Evolutionary conservation across 1,140 invertebrate genomes (phyloP).

Genomic region (Drosophila hydei): DNA sequence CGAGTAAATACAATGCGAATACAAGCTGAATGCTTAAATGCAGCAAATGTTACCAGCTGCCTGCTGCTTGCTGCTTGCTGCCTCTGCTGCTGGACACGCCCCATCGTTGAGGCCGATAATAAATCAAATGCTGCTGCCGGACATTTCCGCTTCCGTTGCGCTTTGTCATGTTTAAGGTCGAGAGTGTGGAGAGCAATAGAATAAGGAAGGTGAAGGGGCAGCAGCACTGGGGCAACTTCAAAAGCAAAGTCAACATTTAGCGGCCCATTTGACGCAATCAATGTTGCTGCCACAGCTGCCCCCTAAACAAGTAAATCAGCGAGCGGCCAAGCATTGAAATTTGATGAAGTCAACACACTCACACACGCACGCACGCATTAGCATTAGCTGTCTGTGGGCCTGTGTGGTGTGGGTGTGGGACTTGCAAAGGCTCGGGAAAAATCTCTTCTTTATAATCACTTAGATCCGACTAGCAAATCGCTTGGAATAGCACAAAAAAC

Average conservation of each 20-base stretch:
- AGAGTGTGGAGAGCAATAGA: not conserved
- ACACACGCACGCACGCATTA: slow-evolving; percentile 25
- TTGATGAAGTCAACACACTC: slow-evolving; percentile 47
- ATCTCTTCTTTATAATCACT: slow-evolving; percentile 77
- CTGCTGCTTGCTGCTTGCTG: not conserved
- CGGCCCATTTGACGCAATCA: slow-evolving; percentile 71
- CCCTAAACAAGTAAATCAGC: slow-evolving; percentile 39
- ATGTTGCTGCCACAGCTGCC: slow-evolving; percentile 46
- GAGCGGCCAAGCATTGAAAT: slow-evolving; percentile 52
- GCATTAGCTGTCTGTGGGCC: slow-evolving; percentile 22
- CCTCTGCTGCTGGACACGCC: slow-evolving; percentile 23
- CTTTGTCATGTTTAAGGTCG: slow-evolving; percentile 36
- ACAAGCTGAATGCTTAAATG: slow-evolving; percentile 21
- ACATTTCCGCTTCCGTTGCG: slow-evolving; percentile 70
- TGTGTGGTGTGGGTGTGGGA: slow-evolving; percentile 13
- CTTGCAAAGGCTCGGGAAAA: slow-evolving; percentile 22
- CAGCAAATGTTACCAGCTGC: slow-evolving; percentile 22
- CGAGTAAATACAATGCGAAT: slow-evolving; percentile 22
- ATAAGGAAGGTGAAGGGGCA: not conserved
- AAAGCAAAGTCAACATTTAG: slow-evolving; percentile 67
- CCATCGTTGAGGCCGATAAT: slow-evolving; percentile 41
- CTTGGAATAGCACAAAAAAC: slow-evolving; percentile 40
- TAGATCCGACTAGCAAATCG: slow-evolving; percentile 56
- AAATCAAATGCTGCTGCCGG: slow-evolving; percentile 58
- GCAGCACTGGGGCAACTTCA: slow-evolving; percentile 9